A percentile compares a stretch with the other conserved stretches of the same genome.
Conservation (phyloP, 2,113 vertebrate species). For the Sphyrna mokarran region DNA sequence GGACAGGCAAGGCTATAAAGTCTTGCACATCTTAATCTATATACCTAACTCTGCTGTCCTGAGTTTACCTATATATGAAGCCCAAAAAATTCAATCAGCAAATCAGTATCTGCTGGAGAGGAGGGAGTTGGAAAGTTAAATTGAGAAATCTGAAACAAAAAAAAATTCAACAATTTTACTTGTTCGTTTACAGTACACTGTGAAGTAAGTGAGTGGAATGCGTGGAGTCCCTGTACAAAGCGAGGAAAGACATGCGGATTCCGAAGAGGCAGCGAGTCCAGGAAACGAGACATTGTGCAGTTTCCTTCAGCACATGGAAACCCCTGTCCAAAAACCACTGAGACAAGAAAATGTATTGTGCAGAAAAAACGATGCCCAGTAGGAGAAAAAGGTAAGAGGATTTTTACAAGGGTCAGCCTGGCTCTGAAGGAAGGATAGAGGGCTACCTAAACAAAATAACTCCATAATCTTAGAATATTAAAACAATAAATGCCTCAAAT, state of each 20-base stretch:
- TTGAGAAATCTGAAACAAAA: not conserved
- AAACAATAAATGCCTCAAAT: not conserved
- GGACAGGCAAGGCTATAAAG: too few relatives aligned
- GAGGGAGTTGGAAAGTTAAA: not conserved
- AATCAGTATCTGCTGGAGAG: not conserved
- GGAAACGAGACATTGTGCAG: constrained; percentile 73
- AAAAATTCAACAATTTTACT: constrained; percentile 41
- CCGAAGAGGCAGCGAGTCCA: constrained; percentile 82
- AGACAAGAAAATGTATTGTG: constrained; percentile 81
- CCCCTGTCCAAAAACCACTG: constrained; percentile 72
- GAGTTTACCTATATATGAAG: not conserved
- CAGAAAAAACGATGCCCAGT: constrained; percentile 78
- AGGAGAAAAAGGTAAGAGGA: constrained; percentile 68
- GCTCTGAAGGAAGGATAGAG: not conserved
- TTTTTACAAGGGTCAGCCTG: not conserved
- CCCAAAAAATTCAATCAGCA: not conserved
- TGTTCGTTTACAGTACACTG: constrained; percentile 77
- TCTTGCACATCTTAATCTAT: not conserved
- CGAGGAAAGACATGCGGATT: constrained; percentile 85
- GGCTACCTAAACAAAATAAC: not conserved
- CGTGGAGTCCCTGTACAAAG: constrained; percentile 81
- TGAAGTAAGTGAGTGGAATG: constrained; percentile 79
- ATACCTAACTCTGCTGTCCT: not conserved
- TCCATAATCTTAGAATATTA: not conserved
- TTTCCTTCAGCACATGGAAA: constrained; percentile 72